These are phyloP conservation scores for Melieria picta DNA, from an alignment of 2,888 invertebrate species.

Conservation along the genomic window DNA sequence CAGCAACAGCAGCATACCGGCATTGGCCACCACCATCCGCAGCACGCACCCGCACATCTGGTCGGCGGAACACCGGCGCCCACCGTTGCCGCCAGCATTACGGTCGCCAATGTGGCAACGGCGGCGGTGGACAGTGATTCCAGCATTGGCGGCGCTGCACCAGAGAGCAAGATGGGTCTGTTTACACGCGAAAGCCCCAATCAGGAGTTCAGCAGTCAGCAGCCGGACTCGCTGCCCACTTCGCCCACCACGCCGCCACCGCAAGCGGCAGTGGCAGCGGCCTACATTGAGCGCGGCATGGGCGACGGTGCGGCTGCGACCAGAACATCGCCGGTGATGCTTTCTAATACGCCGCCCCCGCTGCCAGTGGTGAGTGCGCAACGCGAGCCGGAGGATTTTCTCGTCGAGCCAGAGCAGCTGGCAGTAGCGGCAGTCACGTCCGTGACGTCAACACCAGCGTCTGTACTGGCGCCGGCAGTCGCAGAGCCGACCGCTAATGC, in stretches of 20 bases:
- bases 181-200: constrained; percentile 65
- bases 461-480: neutral
- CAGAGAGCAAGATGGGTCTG: constrained; percentile 64
- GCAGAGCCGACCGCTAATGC: neutral
- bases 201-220: constrained; percentile 61
- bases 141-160: constrained; percentile 27
- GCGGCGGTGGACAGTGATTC: constrained; percentile 15
- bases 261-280: constrained; percentile 29
- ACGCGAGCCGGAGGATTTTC: constrained; percentile 10
- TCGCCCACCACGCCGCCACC: constrained; percentile 52
- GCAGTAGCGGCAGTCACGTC: neutral
- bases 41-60: constrained; percentile 71
- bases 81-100: constrained; percentile 36
- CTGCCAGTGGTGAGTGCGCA: constrained; percentile 39
- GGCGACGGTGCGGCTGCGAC: constrained; percentile 63
- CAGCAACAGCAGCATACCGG: constrained; percentile 63
- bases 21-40: constrained; percentile 66
- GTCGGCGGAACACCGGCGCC: constrained; percentile 53
- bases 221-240: constrained; percentile 53
- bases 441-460: neutral
- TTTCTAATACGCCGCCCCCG: constrained; percentile 59
- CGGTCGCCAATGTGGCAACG: constrained; percentile 19
- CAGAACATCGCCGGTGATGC: constrained; percentile 58
- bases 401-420: constrained; percentile 2
- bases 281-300: constrained; percentile 56